Evolutionary conservation across 2,113 vertebrate genomes (phyloP).

Genomic region (Aspidoscelis tigris): DNA sequence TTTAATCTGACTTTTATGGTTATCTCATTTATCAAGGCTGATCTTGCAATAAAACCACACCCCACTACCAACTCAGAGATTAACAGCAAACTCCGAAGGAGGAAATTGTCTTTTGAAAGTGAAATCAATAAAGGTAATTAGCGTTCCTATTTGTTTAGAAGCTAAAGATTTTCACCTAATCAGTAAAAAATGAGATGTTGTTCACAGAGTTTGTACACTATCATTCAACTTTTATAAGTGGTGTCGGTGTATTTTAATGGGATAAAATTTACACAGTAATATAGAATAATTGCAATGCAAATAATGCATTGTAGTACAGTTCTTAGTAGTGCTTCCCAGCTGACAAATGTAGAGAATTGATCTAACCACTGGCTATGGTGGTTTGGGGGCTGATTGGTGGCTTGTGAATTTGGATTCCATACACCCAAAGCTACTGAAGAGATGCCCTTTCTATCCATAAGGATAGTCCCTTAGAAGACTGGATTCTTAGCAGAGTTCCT

Average conservation of each 20-base stretch:
- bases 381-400: too few species aligned
- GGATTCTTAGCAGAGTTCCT: too few species aligned
- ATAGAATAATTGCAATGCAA: too few species aligned
- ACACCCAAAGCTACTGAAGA: too few species aligned
- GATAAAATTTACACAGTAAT: not conserved
- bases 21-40: constrained; percentile 75
- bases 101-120: constrained; percentile 92
- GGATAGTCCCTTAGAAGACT: too few species aligned
- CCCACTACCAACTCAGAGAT: constrained; percentile 81
- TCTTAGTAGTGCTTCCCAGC: not conserved
- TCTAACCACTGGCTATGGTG: not conserved
- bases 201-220: not conserved
- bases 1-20: constrained; percentile 68
- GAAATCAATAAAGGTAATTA: constrained; percentile 87
- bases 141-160: constrained; percentile 12
- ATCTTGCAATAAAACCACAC: constrained; percentile 77
- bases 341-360: not conserved
- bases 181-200: not conserved
- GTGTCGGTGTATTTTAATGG: not conserved
- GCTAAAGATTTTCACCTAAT: not conserved
- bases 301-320: not conserved
- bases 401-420: too few species aligned
- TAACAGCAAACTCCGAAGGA: constrained; percentile 83
- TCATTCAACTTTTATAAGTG: not conserved
- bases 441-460: too few species aligned